These are phyloP conservation scores for Calyptomena viridis DNA, from an alignment of 2,113 vertebrate species.

Conservation along the genomic window DNA sequence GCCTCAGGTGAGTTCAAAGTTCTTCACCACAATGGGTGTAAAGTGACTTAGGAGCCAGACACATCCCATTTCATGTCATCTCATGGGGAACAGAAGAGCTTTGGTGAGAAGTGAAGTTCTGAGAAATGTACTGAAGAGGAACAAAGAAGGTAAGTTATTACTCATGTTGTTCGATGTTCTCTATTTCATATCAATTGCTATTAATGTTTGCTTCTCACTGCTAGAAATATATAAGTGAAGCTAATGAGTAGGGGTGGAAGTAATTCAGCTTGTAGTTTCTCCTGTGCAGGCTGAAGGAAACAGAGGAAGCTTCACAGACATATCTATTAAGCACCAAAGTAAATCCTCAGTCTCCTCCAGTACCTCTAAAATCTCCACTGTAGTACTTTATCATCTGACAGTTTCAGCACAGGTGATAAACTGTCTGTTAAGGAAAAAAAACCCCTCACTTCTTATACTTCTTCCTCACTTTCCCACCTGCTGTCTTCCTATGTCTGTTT, in stretches of 20 bases:
- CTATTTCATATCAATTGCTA: not conserved
- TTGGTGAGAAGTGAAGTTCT: not conserved
- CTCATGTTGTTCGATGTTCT: not conserved
- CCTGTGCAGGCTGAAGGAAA: not conserved
- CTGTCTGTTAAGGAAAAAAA: not conserved
- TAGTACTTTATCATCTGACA: not conserved
- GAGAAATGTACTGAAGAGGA: rapidly evolving
- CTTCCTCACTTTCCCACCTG: not conserved
- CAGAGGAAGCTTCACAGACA: not conserved
- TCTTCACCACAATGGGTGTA: not conserved
- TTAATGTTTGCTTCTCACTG: not conserved
- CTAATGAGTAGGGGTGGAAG: not conserved
- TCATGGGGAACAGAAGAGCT: not conserved
- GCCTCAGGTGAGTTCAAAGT: not conserved
- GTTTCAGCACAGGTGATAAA: not conserved
- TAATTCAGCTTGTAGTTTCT: not conserved
- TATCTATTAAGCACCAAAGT: not conserved
- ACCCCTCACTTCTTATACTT: not conserved
- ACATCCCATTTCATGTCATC: not conserved
- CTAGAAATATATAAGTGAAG: not conserved
- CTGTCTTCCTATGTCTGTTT: not conserved
- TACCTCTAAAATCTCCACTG: not conserved
- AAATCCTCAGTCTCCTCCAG: not conserved
- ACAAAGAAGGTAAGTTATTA: not conserved
- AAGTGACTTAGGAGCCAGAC: not conserved